Conservation (phyloP, 2,797 vertebrate species). For the Clamator glandarius region DNA sequence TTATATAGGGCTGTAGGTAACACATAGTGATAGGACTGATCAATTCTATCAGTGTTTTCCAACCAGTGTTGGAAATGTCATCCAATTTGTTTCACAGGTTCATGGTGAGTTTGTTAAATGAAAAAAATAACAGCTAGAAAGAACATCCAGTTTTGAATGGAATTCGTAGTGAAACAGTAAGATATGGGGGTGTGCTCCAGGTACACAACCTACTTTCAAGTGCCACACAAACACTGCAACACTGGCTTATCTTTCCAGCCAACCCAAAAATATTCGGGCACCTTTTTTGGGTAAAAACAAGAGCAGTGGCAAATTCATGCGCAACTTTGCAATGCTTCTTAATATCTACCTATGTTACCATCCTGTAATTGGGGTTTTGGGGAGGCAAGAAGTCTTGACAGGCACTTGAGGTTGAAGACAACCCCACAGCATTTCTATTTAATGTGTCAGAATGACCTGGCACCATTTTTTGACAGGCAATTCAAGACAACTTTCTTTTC, state of each 20-base stretch:
- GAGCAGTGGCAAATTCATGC: not conserved
- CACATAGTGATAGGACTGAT: not conserved
- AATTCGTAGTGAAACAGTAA: not conserved
- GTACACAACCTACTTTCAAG: not conserved
- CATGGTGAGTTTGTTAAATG: not conserved
- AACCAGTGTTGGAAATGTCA: not conserved
- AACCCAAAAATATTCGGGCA: not conserved
- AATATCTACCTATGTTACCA: not conserved
- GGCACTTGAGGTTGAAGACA: not conserved
- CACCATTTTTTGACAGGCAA: not conserved
- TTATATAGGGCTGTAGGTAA: not conserved
- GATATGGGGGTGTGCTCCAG: not conserved
- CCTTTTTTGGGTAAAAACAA: not conserved
- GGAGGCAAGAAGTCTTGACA: accelerated
- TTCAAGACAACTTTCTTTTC: not conserved
- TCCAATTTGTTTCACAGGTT: not conserved
- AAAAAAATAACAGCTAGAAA: not conserved
- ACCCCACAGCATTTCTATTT: not conserved
- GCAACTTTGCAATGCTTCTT: not conserved
- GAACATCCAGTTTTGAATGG: not conserved
- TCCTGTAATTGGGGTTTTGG: not conserved
- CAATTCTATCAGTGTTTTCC: not conserved
- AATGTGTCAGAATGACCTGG: not conserved
- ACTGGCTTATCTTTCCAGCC: not conserved
- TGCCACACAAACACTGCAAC: not conserved